Evolutionary conservation across 2,113 vertebrate species (phyloP).

Genomic region (Mesoclemmys tuberculata): DNA sequence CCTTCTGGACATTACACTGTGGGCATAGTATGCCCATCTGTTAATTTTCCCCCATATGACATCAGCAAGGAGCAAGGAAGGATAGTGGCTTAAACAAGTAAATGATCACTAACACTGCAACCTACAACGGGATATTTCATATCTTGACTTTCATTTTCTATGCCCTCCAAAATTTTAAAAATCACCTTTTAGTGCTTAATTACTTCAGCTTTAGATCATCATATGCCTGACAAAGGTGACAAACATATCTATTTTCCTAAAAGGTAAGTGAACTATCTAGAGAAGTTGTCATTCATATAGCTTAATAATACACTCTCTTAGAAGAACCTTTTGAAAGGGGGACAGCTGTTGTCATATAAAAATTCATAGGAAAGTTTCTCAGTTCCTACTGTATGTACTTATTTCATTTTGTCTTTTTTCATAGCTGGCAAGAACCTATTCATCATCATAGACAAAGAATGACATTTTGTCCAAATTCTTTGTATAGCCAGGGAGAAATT

Average conservation of each 20-base stretch:
- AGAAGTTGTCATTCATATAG: neutral
- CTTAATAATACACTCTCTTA: neutral
- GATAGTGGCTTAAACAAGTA: neutral
- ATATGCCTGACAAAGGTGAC: neutral
- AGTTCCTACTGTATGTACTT: neutral
- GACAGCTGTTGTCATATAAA: neutral
- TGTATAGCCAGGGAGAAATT: constrained; percentile 38
- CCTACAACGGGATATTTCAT: neutral
- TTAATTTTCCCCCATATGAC: neutral
- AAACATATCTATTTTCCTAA: neutral
- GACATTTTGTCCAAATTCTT: constrained; percentile 48
- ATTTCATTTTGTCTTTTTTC: neutral
- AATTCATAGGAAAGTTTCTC: neutral
- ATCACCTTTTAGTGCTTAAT: neutral
- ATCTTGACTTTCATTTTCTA: neutral
- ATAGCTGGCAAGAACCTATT: constrained; percentile 25
- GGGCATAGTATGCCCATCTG: neutral
- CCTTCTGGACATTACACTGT: neutral
- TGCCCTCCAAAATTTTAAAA: neutral
- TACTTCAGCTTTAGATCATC: neutral
- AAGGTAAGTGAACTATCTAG: neutral
- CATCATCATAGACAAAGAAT: constrained; percentile 43
- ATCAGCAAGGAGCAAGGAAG: neutral
- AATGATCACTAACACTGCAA: neutral
- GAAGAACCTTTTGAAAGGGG: constrained; percentile 15